Conservation (phyloP, 2,797 vertebrate species). For the Chaunax sp. region DNA sequence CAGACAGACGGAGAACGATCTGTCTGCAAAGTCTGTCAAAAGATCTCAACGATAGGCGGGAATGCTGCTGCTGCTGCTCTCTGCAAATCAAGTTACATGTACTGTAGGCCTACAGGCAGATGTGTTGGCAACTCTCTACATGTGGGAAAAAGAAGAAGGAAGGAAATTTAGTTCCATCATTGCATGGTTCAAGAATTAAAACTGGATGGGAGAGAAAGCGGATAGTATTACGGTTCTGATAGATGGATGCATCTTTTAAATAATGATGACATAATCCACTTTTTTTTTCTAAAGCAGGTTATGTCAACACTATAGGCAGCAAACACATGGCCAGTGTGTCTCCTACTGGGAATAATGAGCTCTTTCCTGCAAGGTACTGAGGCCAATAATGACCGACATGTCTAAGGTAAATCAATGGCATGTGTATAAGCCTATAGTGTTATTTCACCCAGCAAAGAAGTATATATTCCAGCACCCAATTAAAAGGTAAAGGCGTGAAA, state of each 20-base stretch:
- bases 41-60: neutral
- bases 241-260: neutral
- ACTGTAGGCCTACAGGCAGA: neutral
- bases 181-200: neutral
- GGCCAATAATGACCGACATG: neutral
- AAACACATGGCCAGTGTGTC: neutral
- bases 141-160: neutral
- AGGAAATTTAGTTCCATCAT: neutral
- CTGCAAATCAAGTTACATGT: slow-evolving; percentile 14
- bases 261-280: neutral
- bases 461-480: neutral
- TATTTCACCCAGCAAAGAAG: neutral
- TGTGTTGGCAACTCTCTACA: neutral
- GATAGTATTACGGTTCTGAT: neutral
- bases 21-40: neutral
- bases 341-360: slow-evolving; percentile 19
- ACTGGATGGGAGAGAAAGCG: neutral
- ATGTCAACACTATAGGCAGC: neutral
- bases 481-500: neutral
- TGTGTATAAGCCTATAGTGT: too few species aligned
- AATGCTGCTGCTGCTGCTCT: neutral
- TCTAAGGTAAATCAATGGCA: slow-evolving; percentile 12
- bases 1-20: neutral
- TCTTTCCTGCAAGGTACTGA: slow-evolving; percentile 12
- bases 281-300: neutral